Conservation (phyloP, 1,140 invertebrate species). For the Dinoponera quadriceps region DNA sequence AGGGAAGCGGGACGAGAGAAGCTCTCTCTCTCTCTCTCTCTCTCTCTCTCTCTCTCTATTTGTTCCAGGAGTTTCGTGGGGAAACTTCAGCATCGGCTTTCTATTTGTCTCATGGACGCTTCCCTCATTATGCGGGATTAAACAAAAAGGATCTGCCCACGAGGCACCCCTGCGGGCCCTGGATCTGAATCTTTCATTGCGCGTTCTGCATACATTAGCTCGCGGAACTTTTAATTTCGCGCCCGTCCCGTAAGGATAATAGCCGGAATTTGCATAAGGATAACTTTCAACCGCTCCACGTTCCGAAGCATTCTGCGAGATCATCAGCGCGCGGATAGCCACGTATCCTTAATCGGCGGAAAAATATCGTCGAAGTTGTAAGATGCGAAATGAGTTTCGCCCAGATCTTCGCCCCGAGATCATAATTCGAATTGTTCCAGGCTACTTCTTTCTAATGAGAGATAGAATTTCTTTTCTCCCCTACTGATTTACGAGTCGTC, state of each 20-base stretch:
- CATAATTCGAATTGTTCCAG: too few species aligned
- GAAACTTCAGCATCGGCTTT: slow-evolving; percentile 22
- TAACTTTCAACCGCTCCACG: slow-evolving; percentile 44
- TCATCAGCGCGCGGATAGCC: slow-evolving; percentile 21
- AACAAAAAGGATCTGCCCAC: slow-evolving; percentile 45
- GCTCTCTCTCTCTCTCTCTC: too few species aligned
- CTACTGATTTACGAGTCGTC: neutral
- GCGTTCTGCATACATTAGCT: slow-evolving; percentile 50
- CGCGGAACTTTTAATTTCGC: slow-evolving; percentile 57
- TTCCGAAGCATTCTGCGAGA: slow-evolving; percentile 26
- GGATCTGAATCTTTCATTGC: slow-evolving; percentile 53
- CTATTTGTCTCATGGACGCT: slow-evolving; percentile 25
- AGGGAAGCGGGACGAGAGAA: neutral
- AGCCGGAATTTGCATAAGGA: slow-evolving; percentile 55
- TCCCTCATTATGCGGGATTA: slow-evolving; percentile 51
- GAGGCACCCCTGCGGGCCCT: neutral
- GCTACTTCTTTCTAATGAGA: neutral
- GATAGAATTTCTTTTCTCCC: neutral
- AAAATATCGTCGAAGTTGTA: slow-evolving; percentile 11
- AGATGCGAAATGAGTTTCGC: neutral
- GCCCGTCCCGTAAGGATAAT: slow-evolving; percentile 44
- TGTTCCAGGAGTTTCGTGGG: neutral
- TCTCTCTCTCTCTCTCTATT: too few species aligned
- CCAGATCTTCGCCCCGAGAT: neutral
- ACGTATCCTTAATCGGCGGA: slow-evolving; percentile 38